Evolutionary conservation across 1,140 invertebrate genomes (phyloP).

Genomic region (Spodoptera litura): DNA sequence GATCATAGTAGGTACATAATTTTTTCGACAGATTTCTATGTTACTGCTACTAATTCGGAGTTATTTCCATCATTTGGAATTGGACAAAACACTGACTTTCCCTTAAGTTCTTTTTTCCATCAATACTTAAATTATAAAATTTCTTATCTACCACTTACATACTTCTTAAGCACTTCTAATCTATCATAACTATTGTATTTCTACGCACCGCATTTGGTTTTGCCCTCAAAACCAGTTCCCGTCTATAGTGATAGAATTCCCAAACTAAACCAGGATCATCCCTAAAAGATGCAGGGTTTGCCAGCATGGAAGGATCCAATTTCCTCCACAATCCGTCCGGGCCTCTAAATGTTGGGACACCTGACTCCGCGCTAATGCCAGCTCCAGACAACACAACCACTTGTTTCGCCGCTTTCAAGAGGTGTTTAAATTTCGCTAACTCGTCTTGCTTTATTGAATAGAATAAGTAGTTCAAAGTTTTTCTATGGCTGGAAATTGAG

Average conservation of each 20-base stretch:
- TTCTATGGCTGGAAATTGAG: too few species aligned
- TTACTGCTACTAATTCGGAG: too few species aligned
- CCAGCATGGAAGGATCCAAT: constrained; percentile 81
- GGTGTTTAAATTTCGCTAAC: constrained; percentile 74
- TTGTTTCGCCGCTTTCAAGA: constrained; percentile 87
- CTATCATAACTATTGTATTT: too few species aligned
- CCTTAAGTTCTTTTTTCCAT: too few species aligned
- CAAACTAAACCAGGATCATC: constrained; percentile 86
- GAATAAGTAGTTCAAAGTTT: not conserved
- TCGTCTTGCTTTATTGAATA: constrained; percentile 64
- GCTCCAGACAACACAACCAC: constrained; percentile 98
- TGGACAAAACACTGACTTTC: too few species aligned
- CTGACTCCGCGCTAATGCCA: constrained; percentile 98
- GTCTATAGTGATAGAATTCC: constrained; percentile 88
- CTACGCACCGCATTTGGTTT: constrained; percentile 83
- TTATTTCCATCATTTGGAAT: too few species aligned
- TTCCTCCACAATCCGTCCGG: constrained; percentile 96
- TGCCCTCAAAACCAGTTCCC: constrained; percentile 84
- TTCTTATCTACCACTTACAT: too few species aligned
- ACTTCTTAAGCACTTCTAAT: too few species aligned
- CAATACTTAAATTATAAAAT: too few species aligned
- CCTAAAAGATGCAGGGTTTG: constrained; percentile 85
- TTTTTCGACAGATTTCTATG: too few species aligned
- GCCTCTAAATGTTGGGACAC: constrained; percentile 97
- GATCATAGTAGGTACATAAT: too few species aligned